Conservation (phyloP, 2,113 vertebrate species). For the Rhinolophus sinicus region DNA sequence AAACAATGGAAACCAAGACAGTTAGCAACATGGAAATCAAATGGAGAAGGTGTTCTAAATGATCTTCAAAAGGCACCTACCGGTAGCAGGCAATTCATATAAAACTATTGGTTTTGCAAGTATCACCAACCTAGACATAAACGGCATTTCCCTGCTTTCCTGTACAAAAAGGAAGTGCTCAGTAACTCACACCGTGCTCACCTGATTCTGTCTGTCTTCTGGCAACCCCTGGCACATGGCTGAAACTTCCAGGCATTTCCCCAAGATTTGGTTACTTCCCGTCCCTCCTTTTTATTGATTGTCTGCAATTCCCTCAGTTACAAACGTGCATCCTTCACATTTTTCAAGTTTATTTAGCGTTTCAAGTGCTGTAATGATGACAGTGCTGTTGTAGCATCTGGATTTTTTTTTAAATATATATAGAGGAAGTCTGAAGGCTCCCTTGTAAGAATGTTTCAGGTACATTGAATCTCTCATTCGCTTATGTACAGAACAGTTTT, state of each 20-base stretch:
- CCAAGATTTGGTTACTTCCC: constrained; percentile 67
- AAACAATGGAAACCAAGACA: constrained; percentile 18
- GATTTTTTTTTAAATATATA: background rate
- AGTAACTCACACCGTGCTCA: constrained; percentile 78
- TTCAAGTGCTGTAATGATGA: constrained; percentile 51
- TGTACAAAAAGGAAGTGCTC: background rate
- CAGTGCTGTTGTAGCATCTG: constrained; percentile 54
- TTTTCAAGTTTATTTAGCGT: constrained; percentile 52
- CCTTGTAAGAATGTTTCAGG: constrained; percentile 34
- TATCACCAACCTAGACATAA: accelerated
- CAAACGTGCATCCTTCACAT: constrained; percentile 46
- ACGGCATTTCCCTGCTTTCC: background rate
- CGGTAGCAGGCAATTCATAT: background rate
- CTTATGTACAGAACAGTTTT: constrained; percentile 19
- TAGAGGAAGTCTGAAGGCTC: background rate
- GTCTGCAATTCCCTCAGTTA: constrained; percentile 57
- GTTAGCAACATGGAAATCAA: background rate
- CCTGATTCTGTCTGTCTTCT: constrained; percentile 84
- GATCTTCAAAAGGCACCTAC: background rate
- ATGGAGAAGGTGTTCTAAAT: constrained; percentile 25
- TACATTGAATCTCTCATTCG: background rate
- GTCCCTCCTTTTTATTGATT: constrained; percentile 60
- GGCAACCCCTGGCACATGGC: constrained; percentile 63
- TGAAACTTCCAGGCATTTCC: constrained; percentile 66
- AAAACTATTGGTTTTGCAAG: constrained; percentile 29